These are phyloP conservation scores for Cremastinae sp. DNA, from an alignment of 2,888 invertebrate species.

Conservation along the genomic window DNA sequence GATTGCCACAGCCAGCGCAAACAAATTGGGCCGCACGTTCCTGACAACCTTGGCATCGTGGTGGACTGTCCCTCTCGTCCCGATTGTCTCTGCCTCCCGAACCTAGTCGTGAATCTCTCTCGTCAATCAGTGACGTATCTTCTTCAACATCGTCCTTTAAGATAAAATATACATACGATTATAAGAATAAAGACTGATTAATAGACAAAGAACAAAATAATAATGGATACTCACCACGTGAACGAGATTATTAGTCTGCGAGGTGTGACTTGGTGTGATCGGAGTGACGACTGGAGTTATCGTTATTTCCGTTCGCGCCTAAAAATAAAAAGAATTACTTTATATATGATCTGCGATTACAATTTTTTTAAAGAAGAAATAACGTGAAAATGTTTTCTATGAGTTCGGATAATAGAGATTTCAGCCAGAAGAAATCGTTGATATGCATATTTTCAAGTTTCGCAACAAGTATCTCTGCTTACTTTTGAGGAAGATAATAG, in stretches of 20 bases:
- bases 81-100: conserved; percentile 73
- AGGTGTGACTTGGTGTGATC: conserved; percentile 65
- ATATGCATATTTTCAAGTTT: no score
- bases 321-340: conserved; percentile 72
- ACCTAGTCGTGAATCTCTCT: conserved; percentile 78
- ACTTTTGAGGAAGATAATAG: conserved; percentile 82
- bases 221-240: conserved; percentile 73
- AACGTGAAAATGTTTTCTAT: conserved; percentile 56
- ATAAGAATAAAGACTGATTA: no score
- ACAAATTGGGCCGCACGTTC: conserved; percentile 91
- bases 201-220: conserved; percentile 5
- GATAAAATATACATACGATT: no score
- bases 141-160: conserved; percentile 82
- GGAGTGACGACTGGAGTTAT: conserved; percentile 82
- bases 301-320: conserved; percentile 84
- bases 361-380: conserved; percentile 24
- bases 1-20: conserved; percentile 94
- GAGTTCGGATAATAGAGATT: no score
- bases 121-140: conserved; percentile 79
- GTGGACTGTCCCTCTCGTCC: conserved; percentile 81
- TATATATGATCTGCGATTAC: background rate
- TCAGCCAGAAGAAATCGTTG: no score
- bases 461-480: no score
- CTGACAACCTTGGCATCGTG: conserved; percentile 93
- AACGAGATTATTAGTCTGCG: conserved; percentile 75